Percentiles rank a stretch among this genome's conserved stretches.
These are phyloP conservation scores for Fragum sueziense DNA, from an alignment of 2,888 invertebrate genomes.

Conservation along the genomic window DNA sequence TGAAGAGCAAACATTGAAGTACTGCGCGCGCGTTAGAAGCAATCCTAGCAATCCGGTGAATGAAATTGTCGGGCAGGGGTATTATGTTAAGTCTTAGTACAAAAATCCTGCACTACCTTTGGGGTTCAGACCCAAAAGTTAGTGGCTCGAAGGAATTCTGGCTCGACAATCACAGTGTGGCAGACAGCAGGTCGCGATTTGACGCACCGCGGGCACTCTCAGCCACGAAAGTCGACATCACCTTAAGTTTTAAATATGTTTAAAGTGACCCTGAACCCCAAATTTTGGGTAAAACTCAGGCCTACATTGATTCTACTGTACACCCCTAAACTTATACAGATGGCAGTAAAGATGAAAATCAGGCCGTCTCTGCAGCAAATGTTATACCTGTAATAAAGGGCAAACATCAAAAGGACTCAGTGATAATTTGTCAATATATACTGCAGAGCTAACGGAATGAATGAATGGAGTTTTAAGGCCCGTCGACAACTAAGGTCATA, in stretches of 20 bases:
- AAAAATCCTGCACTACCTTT: not conserved
- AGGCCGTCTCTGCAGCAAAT: not conserved
- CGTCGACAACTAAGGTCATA: too few relatives aligned
- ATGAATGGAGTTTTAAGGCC: too few relatives aligned
- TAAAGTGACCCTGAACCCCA: constrained; percentile 13
- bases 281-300: not conserved
- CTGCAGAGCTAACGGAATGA: constrained; percentile 11
- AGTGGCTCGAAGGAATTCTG: not conserved
- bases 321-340: constrained; percentile 17
- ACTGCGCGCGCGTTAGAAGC: constrained; percentile 1
- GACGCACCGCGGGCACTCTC: not conserved
- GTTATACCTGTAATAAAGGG: not conserved
- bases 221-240: not conserved
- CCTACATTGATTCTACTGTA: not conserved
- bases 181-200: not conserved
- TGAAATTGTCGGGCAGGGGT: not conserved
- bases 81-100: not conserved
- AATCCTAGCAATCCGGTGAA: not conserved
- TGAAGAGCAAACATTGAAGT: constrained; percentile 4
- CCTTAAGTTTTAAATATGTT: not conserved
- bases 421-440: constrained; percentile 1
- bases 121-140: not conserved
- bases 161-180: not conserved
- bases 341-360: constrained; percentile 13
- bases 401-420: constrained; percentile 13